These are phyloP conservation scores for Porites rus DNA, from an alignment of 92 coral and sea anemone species.

Conservation along the genomic window DNA sequence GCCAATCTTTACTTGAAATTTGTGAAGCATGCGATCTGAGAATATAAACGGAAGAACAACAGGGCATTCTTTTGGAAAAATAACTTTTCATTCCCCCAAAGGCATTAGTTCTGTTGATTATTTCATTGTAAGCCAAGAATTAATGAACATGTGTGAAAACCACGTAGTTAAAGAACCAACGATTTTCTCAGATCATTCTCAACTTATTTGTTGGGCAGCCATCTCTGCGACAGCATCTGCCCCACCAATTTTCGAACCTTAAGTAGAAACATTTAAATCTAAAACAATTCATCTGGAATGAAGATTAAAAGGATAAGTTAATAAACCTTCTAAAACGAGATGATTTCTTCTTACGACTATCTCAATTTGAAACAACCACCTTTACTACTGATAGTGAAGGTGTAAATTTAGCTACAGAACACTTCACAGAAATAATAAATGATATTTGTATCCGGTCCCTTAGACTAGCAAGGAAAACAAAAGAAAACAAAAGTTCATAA, in stretches of 20 bases:
- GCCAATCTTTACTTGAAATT: too few species aligned
- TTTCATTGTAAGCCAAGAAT: slow-evolving; percentile 43
- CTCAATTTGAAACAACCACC: neutral
- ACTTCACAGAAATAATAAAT: neutral
- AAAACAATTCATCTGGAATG: slow-evolving; percentile 32
- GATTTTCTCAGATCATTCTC: neutral
- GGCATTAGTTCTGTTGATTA: too few species aligned
- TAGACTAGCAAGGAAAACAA: neutral
- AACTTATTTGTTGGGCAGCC: slow-evolving; percentile 22
- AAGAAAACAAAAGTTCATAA: neutral
- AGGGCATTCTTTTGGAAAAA: too few species aligned
- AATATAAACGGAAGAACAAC: too few species aligned
- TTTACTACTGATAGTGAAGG: neutral
- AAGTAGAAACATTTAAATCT: slow-evolving; percentile 9
- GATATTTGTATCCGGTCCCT: neutral
- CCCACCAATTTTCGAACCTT: neutral
- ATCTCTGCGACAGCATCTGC: neutral
- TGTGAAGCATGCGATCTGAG: too few species aligned
- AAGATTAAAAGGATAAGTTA: slow-evolving; percentile 2
- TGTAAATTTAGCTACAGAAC: neutral
- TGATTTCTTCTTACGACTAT: neutral
- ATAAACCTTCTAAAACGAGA: neutral
- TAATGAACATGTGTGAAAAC: slow-evolving; percentile 1
- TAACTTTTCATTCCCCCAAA: too few species aligned
- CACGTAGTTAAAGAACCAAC: slow-evolving; percentile 42